These are phyloP conservation scores for Temnothorax ravouxi DNA, from an alignment of 2,888 invertebrate genomes.

Conservation along the genomic window DNA sequence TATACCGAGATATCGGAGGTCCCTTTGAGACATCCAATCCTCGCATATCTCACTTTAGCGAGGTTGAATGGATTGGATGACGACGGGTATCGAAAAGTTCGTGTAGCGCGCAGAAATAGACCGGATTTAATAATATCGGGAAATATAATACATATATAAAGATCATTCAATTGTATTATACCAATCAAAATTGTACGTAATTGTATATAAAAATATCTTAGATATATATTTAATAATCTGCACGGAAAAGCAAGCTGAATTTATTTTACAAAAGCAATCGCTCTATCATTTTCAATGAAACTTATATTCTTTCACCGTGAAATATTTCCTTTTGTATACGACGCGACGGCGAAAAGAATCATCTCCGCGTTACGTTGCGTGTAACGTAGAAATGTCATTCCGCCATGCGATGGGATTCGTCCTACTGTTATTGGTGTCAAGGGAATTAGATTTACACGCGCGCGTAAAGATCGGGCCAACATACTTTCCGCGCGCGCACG, in stretches of 20 bases:
- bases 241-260: neutral
- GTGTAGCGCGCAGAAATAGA: neutral
- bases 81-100: slow-evolving; percentile 6
- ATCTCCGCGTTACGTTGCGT: neutral
- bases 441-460: slow-evolving; percentile 73
- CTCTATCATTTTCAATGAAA: neutral
- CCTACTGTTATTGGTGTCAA: slow-evolving; percentile 62
- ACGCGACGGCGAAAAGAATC: neutral
- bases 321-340: neutral
- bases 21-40: slow-evolving; percentile 38
- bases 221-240: neutral
- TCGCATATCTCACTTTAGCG: slow-evolving; percentile 41
- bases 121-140: neutral
- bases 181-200: no score
- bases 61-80: slow-evolving; percentile 32
- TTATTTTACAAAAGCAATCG: neutral
- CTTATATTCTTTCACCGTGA: neutral
- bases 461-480: slow-evolving; percentile 63
- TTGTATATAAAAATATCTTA: no score
- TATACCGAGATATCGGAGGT: slow-evolving; percentile 23
- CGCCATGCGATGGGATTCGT: slow-evolving; percentile 36
- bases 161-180: no score
- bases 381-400: slow-evolving; percentile 32
- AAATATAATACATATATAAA: neutral
- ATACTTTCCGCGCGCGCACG: slow-evolving; percentile 55